A percentile compares a stretch with the other conserved stretches of the same genome.
Evolutionary conservation across 2,797 vertebrate genomes (phyloP).

Genomic region (Ispidina picta): DNA sequence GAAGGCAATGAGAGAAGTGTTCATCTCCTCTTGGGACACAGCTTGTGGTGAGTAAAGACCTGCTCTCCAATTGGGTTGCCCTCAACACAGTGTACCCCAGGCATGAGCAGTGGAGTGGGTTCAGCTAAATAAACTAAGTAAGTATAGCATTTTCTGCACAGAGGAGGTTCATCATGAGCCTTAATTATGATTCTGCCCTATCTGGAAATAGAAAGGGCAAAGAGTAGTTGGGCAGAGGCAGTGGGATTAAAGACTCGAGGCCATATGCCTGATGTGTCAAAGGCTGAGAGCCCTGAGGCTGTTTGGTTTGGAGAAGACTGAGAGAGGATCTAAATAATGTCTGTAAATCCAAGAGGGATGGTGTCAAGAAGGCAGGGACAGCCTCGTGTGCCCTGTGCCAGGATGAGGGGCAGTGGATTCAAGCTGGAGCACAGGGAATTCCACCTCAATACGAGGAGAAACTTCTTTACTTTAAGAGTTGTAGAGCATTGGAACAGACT

Average conservation of each 20-base stretch:
- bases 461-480: too few species aligned
- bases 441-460: too few species aligned
- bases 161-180: neutral
- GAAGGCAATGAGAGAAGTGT: neutral
- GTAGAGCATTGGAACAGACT: too few species aligned
- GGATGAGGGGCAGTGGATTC: too few species aligned
- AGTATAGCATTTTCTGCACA: rapidly evolving
- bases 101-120: rapidly evolving
- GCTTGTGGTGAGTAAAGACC: rapidly evolving
- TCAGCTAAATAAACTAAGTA: neutral
- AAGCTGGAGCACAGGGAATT: too few species aligned
- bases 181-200: neutral
- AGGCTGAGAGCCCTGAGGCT: too few species aligned
- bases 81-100: rapidly evolving
- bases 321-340: too few species aligned
- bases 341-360: too few species aligned
- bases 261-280: rapidly evolving
- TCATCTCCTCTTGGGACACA: neutral
- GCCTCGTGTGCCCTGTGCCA: too few species aligned
- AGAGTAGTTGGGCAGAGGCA: neutral
- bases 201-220: neutral
- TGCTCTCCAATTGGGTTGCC: neutral
- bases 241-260: neutral
- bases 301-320: too few species aligned
- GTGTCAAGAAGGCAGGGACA: too few species aligned